phyloP scores from a whole-genome alignment of 2,797 vertebrate genomes.

The Rhynchonycteris naso region DNA sequence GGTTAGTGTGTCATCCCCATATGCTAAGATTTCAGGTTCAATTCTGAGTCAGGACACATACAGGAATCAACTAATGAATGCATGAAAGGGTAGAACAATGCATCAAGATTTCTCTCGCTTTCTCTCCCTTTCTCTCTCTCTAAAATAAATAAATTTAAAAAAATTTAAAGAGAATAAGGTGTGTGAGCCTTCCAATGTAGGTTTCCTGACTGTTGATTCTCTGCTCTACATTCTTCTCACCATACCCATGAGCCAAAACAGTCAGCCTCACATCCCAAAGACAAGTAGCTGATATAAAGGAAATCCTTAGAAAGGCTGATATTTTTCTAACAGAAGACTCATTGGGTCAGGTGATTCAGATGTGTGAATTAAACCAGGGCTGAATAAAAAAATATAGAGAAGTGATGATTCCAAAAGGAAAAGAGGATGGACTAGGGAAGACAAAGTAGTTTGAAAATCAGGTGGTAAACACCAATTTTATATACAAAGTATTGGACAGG shows the following conservation, averaged over 20 bases:
- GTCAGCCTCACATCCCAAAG: background rate
- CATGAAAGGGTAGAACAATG: no score
- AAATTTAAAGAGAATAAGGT: no score
- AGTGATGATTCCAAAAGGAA: background rate
- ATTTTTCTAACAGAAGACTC: background rate
- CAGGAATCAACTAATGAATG: no score
- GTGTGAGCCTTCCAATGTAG: background rate
- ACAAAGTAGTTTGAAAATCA: background rate
- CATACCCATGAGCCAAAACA: background rate
- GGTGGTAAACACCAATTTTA: background rate
- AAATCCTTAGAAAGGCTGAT: background rate
- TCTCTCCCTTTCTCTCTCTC: no score
- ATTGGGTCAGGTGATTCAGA: background rate
- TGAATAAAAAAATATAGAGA: background rate
- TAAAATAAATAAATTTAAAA: no score
- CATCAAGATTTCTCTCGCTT: no score
- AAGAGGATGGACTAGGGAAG: no score
- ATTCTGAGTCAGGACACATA: no score
- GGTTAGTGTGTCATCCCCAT: no score
- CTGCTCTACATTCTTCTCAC: background rate
- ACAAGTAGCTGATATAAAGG: background rate
- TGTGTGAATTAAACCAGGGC: background rate
- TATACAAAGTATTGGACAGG: background rate
- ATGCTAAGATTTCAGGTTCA: no score
- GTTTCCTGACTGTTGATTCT: background rate